These are phyloP conservation scores for Xanthia togata DNA, from an alignment of 2,888 invertebrate genomes.

Conservation along the genomic window DNA sequence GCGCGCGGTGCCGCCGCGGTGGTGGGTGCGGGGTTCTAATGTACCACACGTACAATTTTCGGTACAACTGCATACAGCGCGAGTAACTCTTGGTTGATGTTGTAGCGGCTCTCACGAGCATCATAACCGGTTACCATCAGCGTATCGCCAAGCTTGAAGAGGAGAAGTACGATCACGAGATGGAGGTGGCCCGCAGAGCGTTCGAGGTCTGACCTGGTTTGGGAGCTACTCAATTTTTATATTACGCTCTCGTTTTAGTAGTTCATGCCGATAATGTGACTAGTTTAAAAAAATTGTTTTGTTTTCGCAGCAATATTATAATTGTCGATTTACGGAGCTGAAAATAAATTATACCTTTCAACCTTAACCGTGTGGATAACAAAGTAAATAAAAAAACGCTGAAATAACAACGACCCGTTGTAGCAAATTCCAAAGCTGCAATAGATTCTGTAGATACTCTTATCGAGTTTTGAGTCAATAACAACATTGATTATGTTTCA, in stretches of 20 bases:
- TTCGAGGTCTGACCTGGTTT: constrained; percentile 95
- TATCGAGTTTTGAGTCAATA: constrained; percentile 82
- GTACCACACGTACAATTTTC: constrained; percentile 47
- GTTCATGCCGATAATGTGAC: constrained; percentile 89
- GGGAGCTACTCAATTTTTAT: constrained; percentile 78
- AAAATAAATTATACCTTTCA: constrained; percentile 82
- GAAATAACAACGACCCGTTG: constrained; percentile 87
- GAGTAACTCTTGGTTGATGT: constrained; percentile 87
- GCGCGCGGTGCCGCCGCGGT: constrained; percentile 65
- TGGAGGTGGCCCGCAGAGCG: constrained; percentile 98
- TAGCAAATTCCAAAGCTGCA: constrained; percentile 81
- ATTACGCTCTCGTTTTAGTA: constrained; percentile 87
- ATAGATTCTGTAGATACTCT: constrained; percentile 83
- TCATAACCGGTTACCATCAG: constrained; percentile 95
- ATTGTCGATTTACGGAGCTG: constrained; percentile 82
- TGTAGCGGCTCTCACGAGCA: constrained; percentile 92
- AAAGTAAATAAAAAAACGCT: constrained; percentile 84
- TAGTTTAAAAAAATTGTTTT: constrained; percentile 83
- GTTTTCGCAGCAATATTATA: constrained; percentile 88
- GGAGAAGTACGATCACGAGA: constrained; percentile 99
- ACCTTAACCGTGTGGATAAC: constrained; percentile 90
- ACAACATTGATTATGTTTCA: constrained; percentile 81
- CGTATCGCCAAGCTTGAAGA: constrained; percentile 95
- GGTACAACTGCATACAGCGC: constrained; percentile 61
- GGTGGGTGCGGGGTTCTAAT: constrained; percentile 64